These are phyloP conservation scores for Trichosurus vulpecula DNA, from an alignment of 2,797 vertebrate species.

Conservation along the genomic window DNA sequence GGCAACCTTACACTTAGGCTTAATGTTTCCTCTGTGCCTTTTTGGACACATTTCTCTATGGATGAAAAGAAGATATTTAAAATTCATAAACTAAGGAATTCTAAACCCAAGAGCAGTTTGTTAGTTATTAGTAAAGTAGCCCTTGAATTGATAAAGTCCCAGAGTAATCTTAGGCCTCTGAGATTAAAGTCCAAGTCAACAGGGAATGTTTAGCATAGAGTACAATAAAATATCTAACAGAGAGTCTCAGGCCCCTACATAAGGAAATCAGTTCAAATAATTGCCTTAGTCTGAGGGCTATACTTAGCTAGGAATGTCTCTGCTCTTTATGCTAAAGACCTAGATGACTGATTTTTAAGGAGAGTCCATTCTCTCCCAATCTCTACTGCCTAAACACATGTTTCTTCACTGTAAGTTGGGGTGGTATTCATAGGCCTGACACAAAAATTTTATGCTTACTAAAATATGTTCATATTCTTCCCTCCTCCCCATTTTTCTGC, in stretches of 20 bases:
- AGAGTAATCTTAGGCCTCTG: too few relatives aligned
- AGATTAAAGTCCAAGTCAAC: neutral
- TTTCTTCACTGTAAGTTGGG: neutral
- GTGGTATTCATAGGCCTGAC: neutral
- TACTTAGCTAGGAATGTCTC: neutral
- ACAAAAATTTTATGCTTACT: neutral
- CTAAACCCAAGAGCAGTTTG: neutral
- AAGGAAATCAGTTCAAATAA: neutral
- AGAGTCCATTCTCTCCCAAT: neutral
- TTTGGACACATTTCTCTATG: neutral
- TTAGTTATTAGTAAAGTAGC: neutral
- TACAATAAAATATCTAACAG: neutral
- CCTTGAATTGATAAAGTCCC: too few relatives aligned
- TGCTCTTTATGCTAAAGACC: neutral
- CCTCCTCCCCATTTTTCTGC: too few relatives aligned
- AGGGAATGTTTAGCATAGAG: neutral
- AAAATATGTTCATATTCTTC: neutral
- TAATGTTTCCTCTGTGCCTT: neutral
- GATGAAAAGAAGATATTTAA: neutral
- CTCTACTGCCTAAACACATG: neutral
- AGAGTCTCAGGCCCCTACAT: neutral
- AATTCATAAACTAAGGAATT: neutral
- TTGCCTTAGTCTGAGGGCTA: neutral
- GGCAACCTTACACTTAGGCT: neutral
- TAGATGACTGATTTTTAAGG: neutral